Conservation (phyloP, 2,113 vertebrate species). For the Triplophysa tibetana region DNA sequence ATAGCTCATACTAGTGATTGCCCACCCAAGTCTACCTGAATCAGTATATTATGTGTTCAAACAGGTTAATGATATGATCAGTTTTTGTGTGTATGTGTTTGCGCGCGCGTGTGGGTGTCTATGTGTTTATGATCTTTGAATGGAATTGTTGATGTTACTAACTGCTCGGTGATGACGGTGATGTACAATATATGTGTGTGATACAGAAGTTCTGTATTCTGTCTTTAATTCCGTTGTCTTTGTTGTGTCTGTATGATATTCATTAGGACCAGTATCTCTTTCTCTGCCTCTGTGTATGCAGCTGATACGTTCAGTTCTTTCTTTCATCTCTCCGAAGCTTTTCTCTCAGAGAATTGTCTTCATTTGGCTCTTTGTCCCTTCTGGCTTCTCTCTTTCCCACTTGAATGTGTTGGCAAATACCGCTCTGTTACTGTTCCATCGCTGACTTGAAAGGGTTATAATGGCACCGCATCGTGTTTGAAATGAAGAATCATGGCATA, state of each 20-base stretch:
- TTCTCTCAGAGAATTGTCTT: constrained; percentile 15
- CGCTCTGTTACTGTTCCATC: constrained; percentile 3
- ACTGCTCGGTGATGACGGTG: background rate
- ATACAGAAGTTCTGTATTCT: background rate
- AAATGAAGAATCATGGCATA: constrained; percentile 19
- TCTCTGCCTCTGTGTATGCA: background rate
- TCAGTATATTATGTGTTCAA: background rate
- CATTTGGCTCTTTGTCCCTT: background rate
- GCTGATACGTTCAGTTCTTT: constrained; percentile 3
- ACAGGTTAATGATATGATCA: background rate
- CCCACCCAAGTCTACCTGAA: background rate
- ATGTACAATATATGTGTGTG: constrained; percentile 1
- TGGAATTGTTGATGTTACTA: background rate
- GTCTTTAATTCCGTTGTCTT: background rate
- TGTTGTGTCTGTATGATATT: constrained; percentile 24
- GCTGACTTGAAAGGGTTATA: constrained; percentile 34
- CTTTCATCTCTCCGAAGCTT: constrained; percentile 39
- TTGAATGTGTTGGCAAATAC: background rate
- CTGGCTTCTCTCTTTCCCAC: constrained; percentile 3
- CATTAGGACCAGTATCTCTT: background rate
- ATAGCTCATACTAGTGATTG: background rate
- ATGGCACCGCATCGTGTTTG: constrained; percentile 8
- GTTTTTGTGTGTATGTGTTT: no score
- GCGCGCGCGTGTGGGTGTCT: background rate
- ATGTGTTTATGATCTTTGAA: background rate